Evolutionary conservation across 2,113 vertebrate species (phyloP).

Genomic region (Phalacrocorax carbo): DNA sequence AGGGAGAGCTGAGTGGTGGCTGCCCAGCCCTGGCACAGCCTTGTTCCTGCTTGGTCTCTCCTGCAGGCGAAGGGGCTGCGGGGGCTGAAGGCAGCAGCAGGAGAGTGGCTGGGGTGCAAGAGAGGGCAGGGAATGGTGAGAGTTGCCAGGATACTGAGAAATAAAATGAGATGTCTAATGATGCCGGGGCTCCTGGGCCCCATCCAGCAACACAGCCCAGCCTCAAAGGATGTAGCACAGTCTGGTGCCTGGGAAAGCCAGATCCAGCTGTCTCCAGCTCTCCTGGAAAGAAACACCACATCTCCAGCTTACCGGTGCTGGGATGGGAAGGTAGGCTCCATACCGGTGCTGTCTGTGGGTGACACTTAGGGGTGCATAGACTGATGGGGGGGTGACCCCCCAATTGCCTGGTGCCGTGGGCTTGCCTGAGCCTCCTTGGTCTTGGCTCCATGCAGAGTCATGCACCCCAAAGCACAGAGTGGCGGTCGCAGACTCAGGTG

Average conservation of each 20-base stretch:
- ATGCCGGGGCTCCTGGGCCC: neutral
- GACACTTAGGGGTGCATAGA: neutral
- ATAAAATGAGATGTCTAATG: neutral
- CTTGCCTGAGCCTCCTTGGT: neutral
- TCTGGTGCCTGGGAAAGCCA: neutral
- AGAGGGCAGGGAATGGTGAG: neutral
- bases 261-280: neutral
- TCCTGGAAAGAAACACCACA: neutral
- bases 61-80: neutral
- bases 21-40: neutral
- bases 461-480: neutral
- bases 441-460: neutral
- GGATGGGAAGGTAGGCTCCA: neutral
- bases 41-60: neutral
- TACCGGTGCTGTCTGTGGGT: neutral
- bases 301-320: neutral
- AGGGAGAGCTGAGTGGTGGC: neutral
- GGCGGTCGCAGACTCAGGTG: accelerated
- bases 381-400: accelerated
- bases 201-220: neutral
- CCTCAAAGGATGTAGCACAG: neutral
- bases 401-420: neutral
- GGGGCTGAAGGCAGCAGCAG: neutral
- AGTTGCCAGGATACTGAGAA: neutral
- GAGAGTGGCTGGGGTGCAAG: accelerated